Evolutionary conservation across 1,140 invertebrate species (phyloP).

Genomic region (Drosophila sp.): DNA sequence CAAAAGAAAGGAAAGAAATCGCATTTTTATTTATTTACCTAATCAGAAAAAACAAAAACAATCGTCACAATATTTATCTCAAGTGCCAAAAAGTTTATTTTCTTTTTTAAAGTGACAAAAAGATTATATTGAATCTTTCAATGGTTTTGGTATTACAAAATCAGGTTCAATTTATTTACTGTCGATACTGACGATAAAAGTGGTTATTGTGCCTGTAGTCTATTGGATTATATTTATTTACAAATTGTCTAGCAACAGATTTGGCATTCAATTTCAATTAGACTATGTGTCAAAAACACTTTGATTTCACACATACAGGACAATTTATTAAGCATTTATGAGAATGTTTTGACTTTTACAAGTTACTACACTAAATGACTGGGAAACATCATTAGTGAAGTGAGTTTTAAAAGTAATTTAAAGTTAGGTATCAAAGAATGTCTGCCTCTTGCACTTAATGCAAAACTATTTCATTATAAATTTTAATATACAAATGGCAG

Average conservation of each 20-base stretch:
- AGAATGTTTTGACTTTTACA: neutral
- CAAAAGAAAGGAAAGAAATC: too few relatives aligned
- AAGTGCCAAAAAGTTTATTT: too few relatives aligned
- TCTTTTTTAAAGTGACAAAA: too few relatives aligned
- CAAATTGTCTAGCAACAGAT: neutral
- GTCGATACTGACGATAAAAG: too few relatives aligned
- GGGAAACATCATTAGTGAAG: neutral
- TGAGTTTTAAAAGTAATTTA: slow-evolving; percentile 5
- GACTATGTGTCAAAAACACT: slow-evolving; percentile 10
- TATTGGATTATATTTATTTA: slow-evolving; percentile 2
- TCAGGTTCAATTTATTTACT: neutral
- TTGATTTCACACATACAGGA: slow-evolving; percentile 2
- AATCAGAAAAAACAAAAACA: too few relatives aligned
- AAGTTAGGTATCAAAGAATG: neutral
- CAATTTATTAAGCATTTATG: neutral
- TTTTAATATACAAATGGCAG: slow-evolving; percentile 37
- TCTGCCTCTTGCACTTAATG: slow-evolving; percentile 1
- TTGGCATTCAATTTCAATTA: slow-evolving; percentile 24
- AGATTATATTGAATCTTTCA: too few relatives aligned
- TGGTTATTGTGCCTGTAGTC: neutral
- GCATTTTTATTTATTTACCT: too few relatives aligned
- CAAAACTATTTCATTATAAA: slow-evolving; percentile 42
- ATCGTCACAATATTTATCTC: too few relatives aligned
- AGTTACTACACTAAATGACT: neutral
- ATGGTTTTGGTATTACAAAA: too few relatives aligned